Conservation (phyloP, 2,888 invertebrate species). For the Chymomyza fuscimana region DNA sequence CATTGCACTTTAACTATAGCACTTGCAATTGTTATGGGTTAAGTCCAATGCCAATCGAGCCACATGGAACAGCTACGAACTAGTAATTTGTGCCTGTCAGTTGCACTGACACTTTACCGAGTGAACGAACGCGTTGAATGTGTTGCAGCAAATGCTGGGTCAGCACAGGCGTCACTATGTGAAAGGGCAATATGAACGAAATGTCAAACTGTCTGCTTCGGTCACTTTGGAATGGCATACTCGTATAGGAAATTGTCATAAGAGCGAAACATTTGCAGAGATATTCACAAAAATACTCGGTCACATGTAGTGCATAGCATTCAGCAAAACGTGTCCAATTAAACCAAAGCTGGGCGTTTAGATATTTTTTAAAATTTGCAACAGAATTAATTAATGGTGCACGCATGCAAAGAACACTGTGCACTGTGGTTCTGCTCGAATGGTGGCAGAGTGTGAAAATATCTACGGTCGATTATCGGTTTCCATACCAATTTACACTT, state of each 20-base stretch:
- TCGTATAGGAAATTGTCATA: not conserved
- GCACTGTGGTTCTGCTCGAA: no score
- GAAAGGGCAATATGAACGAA: not conserved
- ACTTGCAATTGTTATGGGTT: not conserved
- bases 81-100: slow-evolving; percentile 7
- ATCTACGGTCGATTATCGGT: no score
- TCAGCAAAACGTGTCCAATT: not conserved
- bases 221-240: not conserved
- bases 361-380: slow-evolving; percentile 13
- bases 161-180: not conserved
- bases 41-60: slow-evolving; percentile 2
- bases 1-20: slow-evolving; percentile 4
- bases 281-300: not conserved
- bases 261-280: not conserved
- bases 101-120: not conserved
- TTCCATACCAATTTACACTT: no score
- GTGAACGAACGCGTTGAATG: not conserved
- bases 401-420: no score
- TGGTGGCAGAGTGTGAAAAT: no score
- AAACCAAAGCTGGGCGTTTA: not conserved
- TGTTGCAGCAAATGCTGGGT: not conserved
- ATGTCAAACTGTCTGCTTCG: not conserved
- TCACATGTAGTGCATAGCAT: not conserved
- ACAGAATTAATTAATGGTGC: not conserved
- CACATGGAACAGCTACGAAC: not conserved